These are phyloP conservation scores for Magallana ariakensis DNA, from an alignment of 1,140 invertebrate species.

Conservation along the genomic window DNA sequence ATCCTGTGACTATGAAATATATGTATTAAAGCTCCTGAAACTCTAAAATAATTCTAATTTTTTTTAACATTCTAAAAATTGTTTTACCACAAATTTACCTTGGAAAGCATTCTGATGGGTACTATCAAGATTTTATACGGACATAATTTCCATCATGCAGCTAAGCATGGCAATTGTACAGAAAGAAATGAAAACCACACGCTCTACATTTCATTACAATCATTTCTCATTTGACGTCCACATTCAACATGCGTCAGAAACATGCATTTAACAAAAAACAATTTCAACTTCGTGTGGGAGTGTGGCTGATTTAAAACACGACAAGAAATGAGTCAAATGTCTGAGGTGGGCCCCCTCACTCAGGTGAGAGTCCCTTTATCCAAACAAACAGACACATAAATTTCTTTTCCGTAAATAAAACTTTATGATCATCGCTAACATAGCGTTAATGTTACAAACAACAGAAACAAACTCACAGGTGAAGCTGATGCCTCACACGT, in stretches of 20 bases:
- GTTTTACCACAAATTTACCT: neutral
- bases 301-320: conserved; percentile 5
- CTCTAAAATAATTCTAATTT: conserved; percentile 1
- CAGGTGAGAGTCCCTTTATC: conserved; percentile 1
- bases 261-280: neutral
- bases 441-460: neutral
- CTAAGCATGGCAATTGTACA: neutral
- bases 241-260: conserved; percentile 30
- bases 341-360: conserved; percentile 15
- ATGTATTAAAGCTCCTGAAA: neutral
- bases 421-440: neutral
- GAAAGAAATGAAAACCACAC: neutral
- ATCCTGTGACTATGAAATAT: neutral
- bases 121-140: neutral
- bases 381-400: conserved; percentile 35
- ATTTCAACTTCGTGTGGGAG: conserved; percentile 2
- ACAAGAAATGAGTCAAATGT: conserved; percentile 36
- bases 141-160: neutral
- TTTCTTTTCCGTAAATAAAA: conserved; percentile 26
- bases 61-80: neutral
- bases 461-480: conserved; percentile 17
- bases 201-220: neutral
- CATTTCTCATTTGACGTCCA: conserved; percentile 1
- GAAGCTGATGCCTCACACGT: neutral
- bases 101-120: neutral